Percentiles rank a stretch among this genome's conserved stretches.
Conservation (phyloP, 2,797 vertebrate species). For the Perodicticus potto region DNA sequence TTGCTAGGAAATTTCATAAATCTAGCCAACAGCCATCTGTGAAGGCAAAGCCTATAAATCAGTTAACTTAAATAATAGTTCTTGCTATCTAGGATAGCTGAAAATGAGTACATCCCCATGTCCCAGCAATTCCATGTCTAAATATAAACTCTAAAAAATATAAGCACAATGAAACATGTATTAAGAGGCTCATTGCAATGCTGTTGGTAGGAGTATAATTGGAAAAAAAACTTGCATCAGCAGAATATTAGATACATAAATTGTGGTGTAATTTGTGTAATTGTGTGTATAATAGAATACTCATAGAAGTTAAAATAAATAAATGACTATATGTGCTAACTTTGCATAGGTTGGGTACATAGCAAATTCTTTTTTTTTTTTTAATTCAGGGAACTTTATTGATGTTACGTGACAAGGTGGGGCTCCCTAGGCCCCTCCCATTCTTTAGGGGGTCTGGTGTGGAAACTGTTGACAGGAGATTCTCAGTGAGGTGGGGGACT, state of each 20-base stretch:
- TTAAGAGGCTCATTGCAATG: background rate
- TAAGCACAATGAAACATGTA: background rate
- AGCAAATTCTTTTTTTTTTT: constrained; percentile 32
- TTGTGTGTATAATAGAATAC: background rate
- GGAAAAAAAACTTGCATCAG: background rate
- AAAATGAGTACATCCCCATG: background rate
- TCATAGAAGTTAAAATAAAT: background rate
- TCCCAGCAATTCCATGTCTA: background rate
- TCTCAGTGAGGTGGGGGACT: too few relatives aligned
- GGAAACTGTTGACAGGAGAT: too few relatives aligned
- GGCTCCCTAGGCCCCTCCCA: too few relatives aligned
- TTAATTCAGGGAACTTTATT: too few relatives aligned
- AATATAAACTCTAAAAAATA: constrained; percentile 24
- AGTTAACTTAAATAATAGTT: background rate
- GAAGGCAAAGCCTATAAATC: background rate
- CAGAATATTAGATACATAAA: constrained; percentile 27
- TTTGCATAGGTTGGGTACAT: background rate
- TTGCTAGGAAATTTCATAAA: constrained; percentile 12
- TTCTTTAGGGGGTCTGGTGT: too few relatives aligned
- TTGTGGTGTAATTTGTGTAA: background rate
- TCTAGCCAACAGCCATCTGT: background rate
- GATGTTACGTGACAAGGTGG: too few relatives aligned
- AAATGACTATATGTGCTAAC: background rate
- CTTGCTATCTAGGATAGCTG: background rate
- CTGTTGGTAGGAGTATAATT: background rate